Base-by-base conservation (phyloP, 2,888 invertebrate genomes). In the Eupithecia vulgata region DNA sequence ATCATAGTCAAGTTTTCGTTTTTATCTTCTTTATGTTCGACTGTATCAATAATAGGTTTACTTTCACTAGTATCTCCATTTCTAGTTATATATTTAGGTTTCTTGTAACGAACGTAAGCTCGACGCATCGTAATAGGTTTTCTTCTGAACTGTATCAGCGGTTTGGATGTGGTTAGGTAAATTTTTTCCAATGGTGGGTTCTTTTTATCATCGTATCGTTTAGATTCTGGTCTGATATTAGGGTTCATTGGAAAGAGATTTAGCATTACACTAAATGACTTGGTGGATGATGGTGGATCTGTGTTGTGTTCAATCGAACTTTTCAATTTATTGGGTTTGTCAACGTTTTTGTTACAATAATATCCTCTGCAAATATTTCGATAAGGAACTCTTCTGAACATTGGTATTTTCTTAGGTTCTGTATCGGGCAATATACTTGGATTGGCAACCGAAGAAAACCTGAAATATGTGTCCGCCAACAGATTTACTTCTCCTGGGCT, bases 401-500 rank as follows among this genome's bases (percentile, higher is more conserved):
- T 88, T 37, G 91, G 84, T 71, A 85, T 79, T 76, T 79, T 86
- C 75, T 78, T 85, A 34, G 79, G 73, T 30, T 79, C 73, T 57
- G 71, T 84, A 67, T 83, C 82, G 70, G 79, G 82, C 34, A 76
- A 68, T 59, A 83, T 71, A 70, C 80, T 84, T 12, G 83, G 76
- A 25, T 81, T 81, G 13, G 82, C 74, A 35, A 81, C 73, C 13
- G 92, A 91, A n/a, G 90, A 85, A 81, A 93, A 93, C 76, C 89
- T 85, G 8, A 89, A 78, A 72, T 87, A 88, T 34, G 87, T 86
- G 70, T 96, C 95, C 5, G 97, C 97, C 79, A 97, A 83, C 59
- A 97, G 90, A 89, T 97, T 97, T 0, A 97, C 95, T 72, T 97
- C 97, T 48, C 96, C 95, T 0, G 97, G 97, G 78, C 95, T 96